Percentiles rank a stretch among this genome's conserved stretches.
phyloP scores from a whole-genome alignment of 2,113 vertebrate genomes.

The Ciconia boyciana region DNA sequence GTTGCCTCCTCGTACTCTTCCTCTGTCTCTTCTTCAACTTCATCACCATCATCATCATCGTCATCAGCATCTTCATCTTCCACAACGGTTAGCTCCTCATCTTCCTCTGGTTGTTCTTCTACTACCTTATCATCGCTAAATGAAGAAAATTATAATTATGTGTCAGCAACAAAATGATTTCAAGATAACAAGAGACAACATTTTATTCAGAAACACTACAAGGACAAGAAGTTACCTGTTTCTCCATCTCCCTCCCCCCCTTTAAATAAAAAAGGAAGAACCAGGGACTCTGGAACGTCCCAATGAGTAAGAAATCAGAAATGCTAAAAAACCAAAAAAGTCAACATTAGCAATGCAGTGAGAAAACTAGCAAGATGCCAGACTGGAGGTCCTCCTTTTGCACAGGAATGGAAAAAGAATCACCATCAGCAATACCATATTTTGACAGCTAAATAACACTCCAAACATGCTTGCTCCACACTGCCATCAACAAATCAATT shows the following conservation, averaged over 20 bases:
- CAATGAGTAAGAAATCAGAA: background rate
- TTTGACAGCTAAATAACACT: background rate
- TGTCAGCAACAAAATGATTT: background rate
- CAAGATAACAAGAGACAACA: background rate
- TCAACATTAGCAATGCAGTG: background rate
- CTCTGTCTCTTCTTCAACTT: conserved; percentile 77
- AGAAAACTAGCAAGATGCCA: background rate
- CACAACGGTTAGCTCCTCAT: conserved; percentile 79
- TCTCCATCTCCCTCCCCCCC: background rate
- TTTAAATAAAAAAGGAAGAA: background rate
- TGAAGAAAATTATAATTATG: background rate
- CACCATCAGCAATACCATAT: background rate
- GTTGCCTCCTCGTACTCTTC: conserved; percentile 84
- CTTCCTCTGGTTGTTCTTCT: conserved; percentile 79
- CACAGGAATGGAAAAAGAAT: background rate
- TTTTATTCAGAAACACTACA: background rate
- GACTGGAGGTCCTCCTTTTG: background rate
- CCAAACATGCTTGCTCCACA: background rate
- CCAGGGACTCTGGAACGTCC: background rate
- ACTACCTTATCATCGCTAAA: conserved; percentile 86
- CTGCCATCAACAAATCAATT: background rate
- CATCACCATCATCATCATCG: conserved; percentile 77
- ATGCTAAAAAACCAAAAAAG: background rate
- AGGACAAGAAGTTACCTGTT: background rate
- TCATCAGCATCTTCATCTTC: conserved; percentile 74